These are phyloP conservation scores for Nemurella pictetii DNA, from an alignment of 2,888 invertebrate species.

Conservation along the genomic window DNA sequence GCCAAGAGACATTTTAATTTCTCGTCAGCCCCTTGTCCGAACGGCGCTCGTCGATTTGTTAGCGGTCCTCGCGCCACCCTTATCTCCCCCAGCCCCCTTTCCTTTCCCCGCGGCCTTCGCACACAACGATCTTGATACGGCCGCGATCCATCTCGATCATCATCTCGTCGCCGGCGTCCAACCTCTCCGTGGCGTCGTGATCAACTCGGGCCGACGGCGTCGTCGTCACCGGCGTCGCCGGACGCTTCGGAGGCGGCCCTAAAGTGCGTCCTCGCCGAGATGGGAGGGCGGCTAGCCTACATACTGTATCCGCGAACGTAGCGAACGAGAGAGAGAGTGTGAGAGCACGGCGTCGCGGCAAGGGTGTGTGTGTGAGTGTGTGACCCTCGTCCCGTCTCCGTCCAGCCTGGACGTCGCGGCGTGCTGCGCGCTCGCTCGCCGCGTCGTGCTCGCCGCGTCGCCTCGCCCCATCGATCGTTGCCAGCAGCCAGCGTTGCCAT, in stretches of 20 bases:
- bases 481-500: conserved; percentile 31
- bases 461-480: conserved; percentile 10
- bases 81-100: neutral
- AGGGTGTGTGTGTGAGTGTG: neutral
- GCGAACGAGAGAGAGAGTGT: neutral
- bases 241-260: neutral
- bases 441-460: neutral
- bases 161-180: neutral
- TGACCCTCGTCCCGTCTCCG: conserved; percentile 17
- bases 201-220: neutral
- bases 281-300: neutral
- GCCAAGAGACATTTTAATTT: neutral
- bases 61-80: neutral
- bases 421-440: neutral
- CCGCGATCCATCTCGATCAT: neutral
- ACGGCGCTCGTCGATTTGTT: neutral
- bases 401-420: neutral
- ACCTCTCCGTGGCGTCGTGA: neutral
- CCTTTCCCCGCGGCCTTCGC: neutral
- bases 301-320: neutral
- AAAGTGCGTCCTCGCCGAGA: neutral
- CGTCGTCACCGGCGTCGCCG: neutral
- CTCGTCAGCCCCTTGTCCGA: neutral
- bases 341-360: too few species aligned
- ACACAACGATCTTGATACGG: neutral